A percentile compares a stretch with the other conserved stretches of the same genome.
Evolutionary conservation across 2,888 invertebrate species (phyloP).

Genomic region (Drosophila limbata): DNA sequence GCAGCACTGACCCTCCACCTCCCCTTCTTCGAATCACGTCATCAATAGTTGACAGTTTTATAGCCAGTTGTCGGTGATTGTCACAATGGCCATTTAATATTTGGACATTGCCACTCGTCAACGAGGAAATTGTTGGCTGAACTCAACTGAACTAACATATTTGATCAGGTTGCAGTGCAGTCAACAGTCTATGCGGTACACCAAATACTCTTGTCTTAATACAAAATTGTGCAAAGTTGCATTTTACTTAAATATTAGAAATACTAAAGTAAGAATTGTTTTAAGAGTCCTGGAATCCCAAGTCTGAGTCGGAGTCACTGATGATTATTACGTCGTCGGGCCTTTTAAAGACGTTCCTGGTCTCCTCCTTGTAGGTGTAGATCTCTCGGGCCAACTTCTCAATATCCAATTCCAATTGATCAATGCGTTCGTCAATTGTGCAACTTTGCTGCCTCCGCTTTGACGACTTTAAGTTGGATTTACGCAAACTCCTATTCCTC

Average conservation of each 20-base stretch:
- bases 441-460: neutral
- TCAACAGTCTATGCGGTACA: neutral
- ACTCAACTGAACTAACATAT: slow-evolving; percentile 55
- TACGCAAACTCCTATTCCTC: neutral
- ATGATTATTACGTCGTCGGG: neutral
- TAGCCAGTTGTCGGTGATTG: slow-evolving; percentile 82
- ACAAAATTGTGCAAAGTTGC: no score
- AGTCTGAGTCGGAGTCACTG: neutral
- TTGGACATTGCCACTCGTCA: slow-evolving; percentile 62
- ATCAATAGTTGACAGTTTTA: slow-evolving; percentile 82
- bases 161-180: slow-evolving; percentile 49
- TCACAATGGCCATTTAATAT: slow-evolving; percentile 83
- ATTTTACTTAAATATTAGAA: neutral
- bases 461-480: neutral
- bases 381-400: neutral
- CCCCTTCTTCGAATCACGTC: slow-evolving; percentile 39
- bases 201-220: slow-evolving; percentile 1
- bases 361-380: neutral
- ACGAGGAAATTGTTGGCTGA: slow-evolving; percentile 49
- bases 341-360: neutral
- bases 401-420: neutral
- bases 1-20: neutral
- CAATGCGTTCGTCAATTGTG: neutral
- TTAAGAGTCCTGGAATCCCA: neutral
- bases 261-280: neutral